These are phyloP conservation scores for Oncorhynchus tshawytscha DNA, from an alignment of 2,113 vertebrate species.

Conservation along the genomic window DNA sequence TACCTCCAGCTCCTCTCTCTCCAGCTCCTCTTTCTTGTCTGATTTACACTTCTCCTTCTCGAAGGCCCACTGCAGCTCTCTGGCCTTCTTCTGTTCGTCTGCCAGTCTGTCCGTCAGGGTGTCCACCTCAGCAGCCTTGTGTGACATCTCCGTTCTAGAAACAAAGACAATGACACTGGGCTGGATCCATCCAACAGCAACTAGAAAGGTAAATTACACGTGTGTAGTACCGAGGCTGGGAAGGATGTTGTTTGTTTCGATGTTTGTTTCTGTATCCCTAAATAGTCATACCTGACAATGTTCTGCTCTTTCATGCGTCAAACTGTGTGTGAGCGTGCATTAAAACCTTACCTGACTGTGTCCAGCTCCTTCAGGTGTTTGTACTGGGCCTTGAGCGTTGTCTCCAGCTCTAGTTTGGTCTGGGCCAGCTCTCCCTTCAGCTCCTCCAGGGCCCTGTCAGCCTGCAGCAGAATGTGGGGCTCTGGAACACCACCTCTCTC, in stretches of 20 bases:
- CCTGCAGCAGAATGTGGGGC: constrained; percentile 60
- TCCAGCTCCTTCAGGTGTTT: constrained; percentile 90
- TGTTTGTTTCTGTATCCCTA: too few relatives aligned
- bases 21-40: constrained; percentile 75
- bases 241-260: too few relatives aligned
- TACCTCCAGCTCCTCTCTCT: constrained; percentile 90
- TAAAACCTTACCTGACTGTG: constrained; percentile 79
- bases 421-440: constrained; percentile 86
- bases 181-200: not conserved
- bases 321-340: not conserved
- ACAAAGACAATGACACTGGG: constrained; percentile 8
- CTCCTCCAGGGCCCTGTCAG: constrained; percentile 76
- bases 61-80: constrained; percentile 87
- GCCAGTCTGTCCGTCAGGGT: constrained; percentile 80
- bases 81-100: constrained; percentile 80
- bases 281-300: too few relatives aligned
- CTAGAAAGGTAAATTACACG: not conserved
- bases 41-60: constrained; percentile 85
- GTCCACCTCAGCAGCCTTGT: constrained; percentile 83
- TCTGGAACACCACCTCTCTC: constrained; percentile 15
- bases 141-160: constrained; percentile 81
- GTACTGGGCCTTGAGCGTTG: constrained; percentile 85
- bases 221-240: not conserved
- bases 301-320: too few relatives aligned
- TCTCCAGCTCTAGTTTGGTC: constrained; percentile 88